Percentiles rank a stretch among this genome's conserved stretches.
phyloP scores from a whole-genome alignment of 1,140 invertebrate species.

The Drosophila grimshawi region DNA sequence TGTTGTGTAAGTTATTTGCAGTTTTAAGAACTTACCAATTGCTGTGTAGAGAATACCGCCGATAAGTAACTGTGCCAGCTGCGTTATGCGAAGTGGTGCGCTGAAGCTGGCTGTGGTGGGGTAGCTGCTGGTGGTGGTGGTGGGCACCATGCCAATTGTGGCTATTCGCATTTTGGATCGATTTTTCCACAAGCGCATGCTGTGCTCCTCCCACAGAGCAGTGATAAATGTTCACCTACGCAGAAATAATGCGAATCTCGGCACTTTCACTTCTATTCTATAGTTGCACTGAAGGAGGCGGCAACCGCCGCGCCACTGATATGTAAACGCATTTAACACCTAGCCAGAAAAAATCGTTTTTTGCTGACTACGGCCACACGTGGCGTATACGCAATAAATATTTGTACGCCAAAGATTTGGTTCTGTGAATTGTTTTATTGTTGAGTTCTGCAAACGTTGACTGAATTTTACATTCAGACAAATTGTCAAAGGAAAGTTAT shows the following conservation, averaged over 20 bases:
- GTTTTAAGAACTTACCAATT: slow-evolving; percentile 63
- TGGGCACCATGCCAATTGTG: slow-evolving; percentile 45
- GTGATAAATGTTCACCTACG: slow-evolving; percentile 70
- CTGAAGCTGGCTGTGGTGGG: slow-evolving; percentile 7
- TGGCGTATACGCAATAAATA: slow-evolving; percentile 60
- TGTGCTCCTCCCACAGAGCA: slow-evolving; percentile 30
- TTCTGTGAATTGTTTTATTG: slow-evolving; percentile 14
- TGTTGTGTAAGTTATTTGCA: not conserved
- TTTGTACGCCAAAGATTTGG: not conserved
- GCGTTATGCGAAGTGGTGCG: slow-evolving; percentile 29
- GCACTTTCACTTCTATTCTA: slow-evolving; percentile 66
- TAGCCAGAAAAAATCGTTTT: slow-evolving; percentile 33
- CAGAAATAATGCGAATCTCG: slow-evolving; percentile 71
- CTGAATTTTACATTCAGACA: slow-evolving; percentile 51
- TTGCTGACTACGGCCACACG: slow-evolving; percentile 38
- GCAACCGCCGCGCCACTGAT: slow-evolving; percentile 52
- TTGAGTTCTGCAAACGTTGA: slow-evolving; percentile 51
- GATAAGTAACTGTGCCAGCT: slow-evolving; percentile 63
- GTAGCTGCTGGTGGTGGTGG: slow-evolving; percentile 14
- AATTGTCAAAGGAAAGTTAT: slow-evolving; percentile 59
- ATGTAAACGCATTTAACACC: slow-evolving; percentile 72
- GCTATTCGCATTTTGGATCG: slow-evolving; percentile 69
- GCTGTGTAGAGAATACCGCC: slow-evolving; percentile 62
- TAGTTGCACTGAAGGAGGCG: slow-evolving; percentile 17
- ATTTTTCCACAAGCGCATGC: slow-evolving; percentile 70